Percentiles rank a stretch among this genome's conserved stretches.
These are phyloP conservation scores for Cataglyphis hispanica DNA, from an alignment of 1,140 invertebrate species.

Conservation along the genomic window DNA sequence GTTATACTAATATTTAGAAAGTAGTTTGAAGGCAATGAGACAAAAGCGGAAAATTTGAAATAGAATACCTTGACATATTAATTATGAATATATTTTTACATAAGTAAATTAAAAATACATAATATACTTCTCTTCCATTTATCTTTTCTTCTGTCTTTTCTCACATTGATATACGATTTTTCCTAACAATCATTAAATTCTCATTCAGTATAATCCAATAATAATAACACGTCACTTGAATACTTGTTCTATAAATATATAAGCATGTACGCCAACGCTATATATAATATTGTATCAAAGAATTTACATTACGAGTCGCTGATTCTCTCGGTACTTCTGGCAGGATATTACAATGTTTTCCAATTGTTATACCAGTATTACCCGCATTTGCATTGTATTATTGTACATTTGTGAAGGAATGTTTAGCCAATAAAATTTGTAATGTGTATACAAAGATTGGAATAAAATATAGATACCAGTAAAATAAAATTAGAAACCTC, in stretches of 20 bases:
- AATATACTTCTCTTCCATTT: neutral
- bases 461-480: neutral
- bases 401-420: slow-evolving; percentile 8
- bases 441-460: neutral
- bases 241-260: slow-evolving; percentile 44
- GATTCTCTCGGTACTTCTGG: neutral
- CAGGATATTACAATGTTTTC: slow-evolving; percentile 21
- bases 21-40: neutral
- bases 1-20: neutral
- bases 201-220: slow-evolving; percentile 25
- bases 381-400: slow-evolving; percentile 3
- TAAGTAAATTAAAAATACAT: slow-evolving; percentile 33
- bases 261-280: neutral
- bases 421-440: slow-evolving; percentile 21
- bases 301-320: slow-evolving; percentile 9
- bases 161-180: slow-evolving; percentile 7
- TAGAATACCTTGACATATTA: neutral
- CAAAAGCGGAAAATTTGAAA: neutral
- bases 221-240: slow-evolving; percentile 5
- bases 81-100: slow-evolving; percentile 42
- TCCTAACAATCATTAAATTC: slow-evolving; percentile 26
- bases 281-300: slow-evolving; percentile 50
- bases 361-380: slow-evolving; percentile 9
- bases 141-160: neutral
- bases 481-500: slow-evolving; percentile 19